These are phyloP conservation scores for Eilema depressum DNA, from an alignment of 2,888 invertebrate species.

Conservation along the genomic window DNA sequence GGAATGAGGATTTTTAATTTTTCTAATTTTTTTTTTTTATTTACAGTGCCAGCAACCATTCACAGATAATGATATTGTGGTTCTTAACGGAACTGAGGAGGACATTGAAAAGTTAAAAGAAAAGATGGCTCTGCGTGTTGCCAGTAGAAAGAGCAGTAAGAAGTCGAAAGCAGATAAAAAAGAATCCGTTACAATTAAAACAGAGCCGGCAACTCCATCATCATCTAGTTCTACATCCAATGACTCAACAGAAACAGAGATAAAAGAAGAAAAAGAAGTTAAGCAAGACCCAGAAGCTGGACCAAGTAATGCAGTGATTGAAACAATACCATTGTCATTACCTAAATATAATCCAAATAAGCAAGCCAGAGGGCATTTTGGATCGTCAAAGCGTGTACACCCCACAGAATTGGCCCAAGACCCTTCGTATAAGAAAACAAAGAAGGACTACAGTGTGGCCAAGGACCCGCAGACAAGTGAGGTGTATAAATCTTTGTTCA, in stretches of 20 bases:
- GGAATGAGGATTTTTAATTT: neutral
- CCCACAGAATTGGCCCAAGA: slow-evolving; percentile 83
- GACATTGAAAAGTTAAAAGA: slow-evolving; percentile 89
- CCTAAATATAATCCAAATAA: slow-evolving; percentile 81
- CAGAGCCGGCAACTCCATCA: slow-evolving; percentile 58
- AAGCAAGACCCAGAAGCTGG: slow-evolving; percentile 74
- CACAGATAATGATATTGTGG: slow-evolving; percentile 92
- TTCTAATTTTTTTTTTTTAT: slow-evolving; percentile 24
- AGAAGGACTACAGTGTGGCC: slow-evolving; percentile 94
- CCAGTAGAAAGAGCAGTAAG: slow-evolving; percentile 90
- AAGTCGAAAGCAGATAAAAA: slow-evolving; percentile 79
- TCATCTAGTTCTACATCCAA: slow-evolving; percentile 53
- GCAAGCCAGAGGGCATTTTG: slow-evolving; percentile 77
- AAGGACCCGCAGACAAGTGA: slow-evolving; percentile 96
- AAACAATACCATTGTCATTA: slow-evolving; percentile 78
- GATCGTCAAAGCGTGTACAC: slow-evolving; percentile 75
- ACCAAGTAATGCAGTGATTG: slow-evolving; percentile 66
- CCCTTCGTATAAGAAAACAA: slow-evolving; percentile 92
- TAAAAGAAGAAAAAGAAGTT: slow-evolving; percentile 61
- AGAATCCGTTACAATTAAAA: slow-evolving; percentile 60
- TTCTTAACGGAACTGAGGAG: slow-evolving; percentile 95
- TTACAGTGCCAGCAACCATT: slow-evolving; percentile 93
- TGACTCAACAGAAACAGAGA: slow-evolving; percentile 40
- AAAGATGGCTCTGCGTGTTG: slow-evolving; percentile 90
- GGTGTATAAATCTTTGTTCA: slow-evolving; percentile 98